Conservation (phyloP, 37 sponge, comb jelly and placozoan species). For the Beroe ovata region DNA sequence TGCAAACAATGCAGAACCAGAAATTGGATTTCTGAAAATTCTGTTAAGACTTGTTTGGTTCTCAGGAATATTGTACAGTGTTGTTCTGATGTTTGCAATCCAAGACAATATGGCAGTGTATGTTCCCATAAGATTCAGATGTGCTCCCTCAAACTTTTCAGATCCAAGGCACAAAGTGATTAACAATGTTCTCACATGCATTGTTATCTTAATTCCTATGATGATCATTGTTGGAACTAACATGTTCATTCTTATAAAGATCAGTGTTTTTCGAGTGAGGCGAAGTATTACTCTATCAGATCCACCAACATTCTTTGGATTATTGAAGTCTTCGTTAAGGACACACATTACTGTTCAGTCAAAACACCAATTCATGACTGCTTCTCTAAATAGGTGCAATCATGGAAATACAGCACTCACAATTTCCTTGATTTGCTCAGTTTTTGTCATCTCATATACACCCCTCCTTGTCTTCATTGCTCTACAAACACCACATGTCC, state of each 20-base stretch:
- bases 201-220: slow-evolving; percentile 55
- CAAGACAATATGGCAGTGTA: slow-evolving; percentile 2
- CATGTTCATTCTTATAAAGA: slow-evolving; percentile 21
- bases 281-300: background rate
- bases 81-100: slow-evolving; percentile 38
- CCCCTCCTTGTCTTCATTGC: slow-evolving; percentile 42
- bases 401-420: slow-evolving; percentile 40
- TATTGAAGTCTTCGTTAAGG: background rate
- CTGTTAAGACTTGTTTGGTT: background rate
- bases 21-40: background rate
- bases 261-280: slow-evolving; percentile 1
- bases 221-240: slow-evolving; percentile 17
- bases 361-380: background rate
- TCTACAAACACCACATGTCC: background rate
- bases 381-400: background rate
- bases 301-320: background rate
- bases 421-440: slow-evolving; percentile 18
- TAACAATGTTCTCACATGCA: slow-evolving; percentile 5
- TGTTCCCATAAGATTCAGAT: slow-evolving; percentile 4
- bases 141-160: slow-evolving; percentile 45
- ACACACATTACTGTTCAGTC: background rate
- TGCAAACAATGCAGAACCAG: background rate
- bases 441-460: slow-evolving; percentile 46
- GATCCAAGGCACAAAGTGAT: slow-evolving; percentile 9
- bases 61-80: background rate